Conservation (phyloP, 2,797 vertebrate species). For the Acestrorhynchus altus region DNA sequence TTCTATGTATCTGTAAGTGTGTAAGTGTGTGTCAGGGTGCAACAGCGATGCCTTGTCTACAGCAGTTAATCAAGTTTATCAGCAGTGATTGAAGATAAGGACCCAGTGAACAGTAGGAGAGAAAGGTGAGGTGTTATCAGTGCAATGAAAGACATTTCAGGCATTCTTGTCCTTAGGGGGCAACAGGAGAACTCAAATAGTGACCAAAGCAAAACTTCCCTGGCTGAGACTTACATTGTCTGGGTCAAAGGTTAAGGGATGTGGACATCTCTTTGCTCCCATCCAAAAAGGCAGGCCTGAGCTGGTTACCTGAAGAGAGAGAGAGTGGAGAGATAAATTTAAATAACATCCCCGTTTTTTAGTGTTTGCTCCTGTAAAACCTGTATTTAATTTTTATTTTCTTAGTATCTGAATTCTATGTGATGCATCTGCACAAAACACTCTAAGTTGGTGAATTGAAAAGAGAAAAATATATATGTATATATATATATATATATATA, state of each 20-base stretch:
- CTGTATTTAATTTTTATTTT: no score
- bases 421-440: no score
- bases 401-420: no score
- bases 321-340: slow-evolving; percentile 43
- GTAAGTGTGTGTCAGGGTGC: neutral
- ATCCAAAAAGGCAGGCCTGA: slow-evolving; percentile 86
- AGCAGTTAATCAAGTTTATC: slow-evolving; percentile 35
- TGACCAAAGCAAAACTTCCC: slow-evolving; percentile 22
- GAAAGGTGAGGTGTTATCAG: slow-evolving; percentile 59
- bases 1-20: no score
- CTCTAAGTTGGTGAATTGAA: no score
- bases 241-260: slow-evolving; percentile 82
- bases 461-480: no score
- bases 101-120: slow-evolving; percentile 45
- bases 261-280: slow-evolving; percentile 84
- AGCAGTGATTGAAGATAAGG: slow-evolving; percentile 56
- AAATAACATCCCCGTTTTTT: neutral
- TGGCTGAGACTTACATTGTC: slow-evolving; percentile 79
- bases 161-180: slow-evolving; percentile 42
- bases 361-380: no score
- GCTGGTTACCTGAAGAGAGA: slow-evolving; percentile 76
- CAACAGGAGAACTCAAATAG: slow-evolving; percentile 20
- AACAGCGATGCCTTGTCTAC: slow-evolving; percentile 41
- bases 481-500: no score
- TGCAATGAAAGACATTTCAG: slow-evolving; percentile 62